phyloP scores from a whole-genome alignment of 2,888 invertebrate genomes.

The Molanna angustata region DNA sequence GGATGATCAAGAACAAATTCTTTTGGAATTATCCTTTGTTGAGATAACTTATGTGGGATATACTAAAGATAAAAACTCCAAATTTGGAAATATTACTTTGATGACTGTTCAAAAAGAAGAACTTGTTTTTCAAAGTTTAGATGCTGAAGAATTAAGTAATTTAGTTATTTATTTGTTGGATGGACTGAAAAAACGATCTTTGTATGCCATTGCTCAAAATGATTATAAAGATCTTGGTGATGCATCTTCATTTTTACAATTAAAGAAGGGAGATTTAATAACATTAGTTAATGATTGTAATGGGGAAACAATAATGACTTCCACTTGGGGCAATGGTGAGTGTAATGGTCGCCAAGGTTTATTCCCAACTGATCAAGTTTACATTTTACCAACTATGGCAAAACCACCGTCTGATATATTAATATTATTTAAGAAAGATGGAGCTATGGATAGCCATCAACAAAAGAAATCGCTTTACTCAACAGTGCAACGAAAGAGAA shows the following conservation, averaged over 20 bases:
- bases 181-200: constrained; percentile 81
- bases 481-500: constrained; percentile 63
- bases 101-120: constrained; percentile 85
- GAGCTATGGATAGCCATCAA: constrained; percentile 45
- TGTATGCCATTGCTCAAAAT: constrained; percentile 74
- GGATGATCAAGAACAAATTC: constrained; percentile 87
- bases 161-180: constrained; percentile 81
- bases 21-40: constrained; percentile 81
- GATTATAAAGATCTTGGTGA: constrained; percentile 57
- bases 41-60: constrained; percentile 78
- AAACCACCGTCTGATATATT: constrained; percentile 69
- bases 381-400: constrained; percentile 79
- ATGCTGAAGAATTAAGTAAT: constrained; percentile 81
- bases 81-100: constrained; percentile 67
- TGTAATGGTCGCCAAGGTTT: constrained; percentile 72
- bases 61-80: constrained; percentile 50
- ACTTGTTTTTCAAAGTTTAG: constrained; percentile 85
- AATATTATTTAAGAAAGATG: constrained; percentile 62
- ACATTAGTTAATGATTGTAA: constrained; percentile 70
- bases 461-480: constrained; percentile 51
- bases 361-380: constrained; percentile 83
- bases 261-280: constrained; percentile 79
- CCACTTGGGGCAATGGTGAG: constrained; percentile 70
- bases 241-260: constrained; percentile 56
- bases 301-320: constrained; percentile 72